Evolutionary conservation across 1,140 invertebrate genomes (phyloP).

Genomic region (Cryptotermes secundus): DNA sequence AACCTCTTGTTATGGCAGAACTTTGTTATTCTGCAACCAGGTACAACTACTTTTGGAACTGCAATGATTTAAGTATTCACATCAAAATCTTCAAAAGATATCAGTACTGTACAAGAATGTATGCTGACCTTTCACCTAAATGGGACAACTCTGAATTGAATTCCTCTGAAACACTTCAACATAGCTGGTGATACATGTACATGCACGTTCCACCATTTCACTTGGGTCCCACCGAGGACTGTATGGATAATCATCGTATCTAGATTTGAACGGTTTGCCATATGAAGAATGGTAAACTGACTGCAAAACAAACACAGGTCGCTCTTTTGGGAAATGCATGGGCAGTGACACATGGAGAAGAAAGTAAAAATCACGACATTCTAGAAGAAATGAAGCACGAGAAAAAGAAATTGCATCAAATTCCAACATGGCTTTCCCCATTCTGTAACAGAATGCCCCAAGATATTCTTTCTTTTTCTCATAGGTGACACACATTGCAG

Average conservation of each 20-base stretch:
- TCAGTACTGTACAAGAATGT: no score
- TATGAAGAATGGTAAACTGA: conserved; percentile 42
- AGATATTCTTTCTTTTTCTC: conserved; percentile 44
- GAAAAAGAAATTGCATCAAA: conserved; percentile 44
- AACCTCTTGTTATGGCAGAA: no score
- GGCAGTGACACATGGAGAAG: conserved; percentile 43
- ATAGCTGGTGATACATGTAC: conserved; percentile 22
- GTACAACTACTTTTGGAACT: no score
- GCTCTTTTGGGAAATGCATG: conserved; percentile 41
- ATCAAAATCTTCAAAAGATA: no score
- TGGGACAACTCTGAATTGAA: conserved; percentile 29
- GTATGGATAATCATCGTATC: conserved; percentile 39
- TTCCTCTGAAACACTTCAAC: conserved; percentile 31
- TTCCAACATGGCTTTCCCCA: conserved; percentile 43
- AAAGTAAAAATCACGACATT: conserved; percentile 42
- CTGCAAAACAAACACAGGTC: conserved; percentile 41
- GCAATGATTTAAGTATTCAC: no score
- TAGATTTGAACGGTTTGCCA: conserved; percentile 39
- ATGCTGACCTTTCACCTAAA: not conserved
- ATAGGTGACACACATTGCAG: conserved; percentile 39
- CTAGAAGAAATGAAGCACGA: conserved; percentile 42
- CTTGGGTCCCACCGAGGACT: conserved; percentile 28
- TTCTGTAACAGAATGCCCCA: conserved; percentile 40
- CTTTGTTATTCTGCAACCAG: no score
- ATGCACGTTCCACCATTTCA: conserved; percentile 33